Percentiles rank a stretch among this genome's conserved stretches.
Evolutionary conservation across 2,113 vertebrate genomes (phyloP).

Genomic region (Erinaceus europaeus): DNA sequence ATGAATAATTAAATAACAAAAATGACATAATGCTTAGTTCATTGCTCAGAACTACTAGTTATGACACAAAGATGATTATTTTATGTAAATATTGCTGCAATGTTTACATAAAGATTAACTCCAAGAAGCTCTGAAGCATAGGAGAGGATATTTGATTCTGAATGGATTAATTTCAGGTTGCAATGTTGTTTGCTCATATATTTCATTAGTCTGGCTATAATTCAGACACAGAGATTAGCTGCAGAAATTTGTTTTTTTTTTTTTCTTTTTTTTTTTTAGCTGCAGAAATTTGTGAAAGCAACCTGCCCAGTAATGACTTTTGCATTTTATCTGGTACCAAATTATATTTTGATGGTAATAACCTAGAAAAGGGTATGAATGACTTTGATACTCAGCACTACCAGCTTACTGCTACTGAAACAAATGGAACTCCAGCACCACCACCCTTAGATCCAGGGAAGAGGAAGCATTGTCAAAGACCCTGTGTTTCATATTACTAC

Average conservation of each 20-base stretch:
- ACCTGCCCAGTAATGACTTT: not conserved
- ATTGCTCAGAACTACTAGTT: not conserved
- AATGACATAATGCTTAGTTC: not conserved
- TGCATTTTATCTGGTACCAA: not conserved
- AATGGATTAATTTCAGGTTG: not conserved
- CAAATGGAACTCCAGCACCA: not conserved
- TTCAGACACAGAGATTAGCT: constrained; percentile 6
- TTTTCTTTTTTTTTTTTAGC: too few species aligned
- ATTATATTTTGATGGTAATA: not conserved
- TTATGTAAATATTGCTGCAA: not conserved
- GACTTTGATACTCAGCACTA: not conserved
- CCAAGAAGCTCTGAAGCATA: not conserved
- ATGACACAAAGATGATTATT: not conserved
- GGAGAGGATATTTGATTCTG: not conserved
- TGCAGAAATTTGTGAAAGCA: not conserved
- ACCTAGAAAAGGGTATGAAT: not conserved
- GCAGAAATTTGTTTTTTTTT: too few species aligned
- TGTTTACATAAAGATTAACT: not conserved
- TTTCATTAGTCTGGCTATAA: not conserved
- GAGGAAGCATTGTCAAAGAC: not conserved
- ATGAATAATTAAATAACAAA: not conserved
- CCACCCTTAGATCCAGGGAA: not conserved
- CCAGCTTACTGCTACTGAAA: not conserved
- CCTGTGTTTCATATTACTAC: not conserved
- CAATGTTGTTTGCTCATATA: not conserved